Conservation (phyloP, 1,140 invertebrate species). For the Hycleus phaleratus region DNA sequence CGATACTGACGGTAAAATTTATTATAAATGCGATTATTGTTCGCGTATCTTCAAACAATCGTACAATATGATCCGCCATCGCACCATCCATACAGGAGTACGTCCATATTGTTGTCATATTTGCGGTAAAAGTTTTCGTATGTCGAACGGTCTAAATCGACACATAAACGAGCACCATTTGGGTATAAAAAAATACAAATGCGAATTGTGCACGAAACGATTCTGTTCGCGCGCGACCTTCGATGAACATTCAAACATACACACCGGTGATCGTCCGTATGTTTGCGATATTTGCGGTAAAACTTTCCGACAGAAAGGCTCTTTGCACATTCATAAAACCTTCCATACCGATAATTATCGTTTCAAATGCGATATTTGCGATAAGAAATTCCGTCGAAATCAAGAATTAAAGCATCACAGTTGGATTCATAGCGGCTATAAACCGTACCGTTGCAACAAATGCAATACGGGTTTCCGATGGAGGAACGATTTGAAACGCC, state of each 20-base stretch:
- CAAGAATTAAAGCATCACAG: constrained; percentile 30
- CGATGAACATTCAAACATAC: constrained; percentile 57
- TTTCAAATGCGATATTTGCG: constrained; percentile 84
- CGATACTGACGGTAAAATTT: constrained; percentile 29
- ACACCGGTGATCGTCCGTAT: constrained; percentile 55
- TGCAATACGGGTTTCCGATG: constrained; percentile 24
- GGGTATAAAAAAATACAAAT: constrained; percentile 41
- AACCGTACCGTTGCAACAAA: constrained; percentile 28
- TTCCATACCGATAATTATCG: constrained; percentile 76
- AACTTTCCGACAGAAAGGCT: constrained; percentile 31
- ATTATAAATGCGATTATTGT: constrained; percentile 44
- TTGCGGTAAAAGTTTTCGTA: constrained; percentile 47
- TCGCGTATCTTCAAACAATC: constrained; percentile 39
- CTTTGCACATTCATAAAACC: constrained; percentile 87
- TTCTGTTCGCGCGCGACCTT: constrained; percentile 48
- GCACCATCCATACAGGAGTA: constrained; percentile 44
- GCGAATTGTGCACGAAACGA: constrained; percentile 37
- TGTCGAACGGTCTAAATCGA: constrained; percentile 22
- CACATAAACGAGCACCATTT: constrained; percentile 33
- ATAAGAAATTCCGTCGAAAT: constrained; percentile 25
- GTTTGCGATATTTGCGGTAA: constrained; percentile 54
- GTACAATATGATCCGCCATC: constrained; percentile 46
- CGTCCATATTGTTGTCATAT: constrained; percentile 47
- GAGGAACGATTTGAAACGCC: constrained; percentile 27
- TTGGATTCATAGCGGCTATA: constrained; percentile 31